Conservation (phyloP, 1,140 invertebrate genomes). For the Nylanderia fulva region DNA sequence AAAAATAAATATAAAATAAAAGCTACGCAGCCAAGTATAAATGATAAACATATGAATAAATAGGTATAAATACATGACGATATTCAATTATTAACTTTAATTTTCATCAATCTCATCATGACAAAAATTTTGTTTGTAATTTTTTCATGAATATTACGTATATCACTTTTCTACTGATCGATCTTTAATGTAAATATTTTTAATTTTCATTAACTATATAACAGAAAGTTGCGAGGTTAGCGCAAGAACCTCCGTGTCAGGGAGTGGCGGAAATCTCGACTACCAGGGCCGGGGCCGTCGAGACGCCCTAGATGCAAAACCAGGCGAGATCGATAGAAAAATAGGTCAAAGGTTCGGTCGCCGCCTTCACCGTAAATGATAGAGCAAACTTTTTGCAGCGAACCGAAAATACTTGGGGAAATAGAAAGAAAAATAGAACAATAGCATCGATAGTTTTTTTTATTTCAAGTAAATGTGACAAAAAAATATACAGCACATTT, state of each 20-base stretch:
- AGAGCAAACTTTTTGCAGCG: neutral
- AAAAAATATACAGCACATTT: neutral
- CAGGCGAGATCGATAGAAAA: slow-evolving; percentile 82
- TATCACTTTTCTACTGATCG: slow-evolving; percentile 81
- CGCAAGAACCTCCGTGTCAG: slow-evolving; percentile 29
- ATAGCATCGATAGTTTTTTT: too few relatives aligned
- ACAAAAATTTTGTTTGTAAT: slow-evolving; percentile 61
- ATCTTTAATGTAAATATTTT: slow-evolving; percentile 64
- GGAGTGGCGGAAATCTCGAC: slow-evolving; percentile 60
- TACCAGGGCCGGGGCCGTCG: slow-evolving; percentile 45
- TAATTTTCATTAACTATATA: too few relatives aligned
- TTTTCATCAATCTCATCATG: neutral
- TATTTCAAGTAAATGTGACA: neutral
- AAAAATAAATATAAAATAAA: too few relatives aligned
- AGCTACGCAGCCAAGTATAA: too few relatives aligned
- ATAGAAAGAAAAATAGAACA: neutral
- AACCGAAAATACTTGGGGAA: neutral
- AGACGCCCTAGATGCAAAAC: slow-evolving; percentile 74
- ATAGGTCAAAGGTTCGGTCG: slow-evolving; percentile 82
- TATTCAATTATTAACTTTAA: neutral
- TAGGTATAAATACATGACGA: neutral
- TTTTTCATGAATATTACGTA: slow-evolving; percentile 79
- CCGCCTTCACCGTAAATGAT: slow-evolving; percentile 32
- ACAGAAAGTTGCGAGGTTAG: slow-evolving; percentile 37
- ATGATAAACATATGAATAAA: too few relatives aligned